These are phyloP conservation scores for Ctenicera cuprea DNA, from an alignment of 2,888 invertebrate species.

Conservation along the genomic window DNA sequence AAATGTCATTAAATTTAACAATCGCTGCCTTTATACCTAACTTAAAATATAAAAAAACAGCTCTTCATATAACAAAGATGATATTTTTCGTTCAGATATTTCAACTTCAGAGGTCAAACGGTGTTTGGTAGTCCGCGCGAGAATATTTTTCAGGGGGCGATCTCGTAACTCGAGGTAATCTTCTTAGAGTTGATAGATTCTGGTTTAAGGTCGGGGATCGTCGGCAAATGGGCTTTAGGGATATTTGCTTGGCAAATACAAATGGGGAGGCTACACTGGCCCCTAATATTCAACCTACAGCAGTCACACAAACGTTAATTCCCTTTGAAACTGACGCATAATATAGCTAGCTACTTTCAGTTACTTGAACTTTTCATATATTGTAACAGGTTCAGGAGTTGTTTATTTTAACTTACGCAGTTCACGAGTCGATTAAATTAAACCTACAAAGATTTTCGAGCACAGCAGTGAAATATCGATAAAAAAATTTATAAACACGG, in stretches of 20 bases:
- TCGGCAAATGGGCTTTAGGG: constrained; percentile 43
- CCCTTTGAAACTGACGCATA: no score
- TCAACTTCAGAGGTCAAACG: background rate
- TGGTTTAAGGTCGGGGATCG: constrained; percentile 37
- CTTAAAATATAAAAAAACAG: background rate
- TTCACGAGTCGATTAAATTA: no score
- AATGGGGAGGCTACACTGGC: constrained; percentile 34
- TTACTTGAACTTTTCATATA: no score
- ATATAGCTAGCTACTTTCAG: no score
- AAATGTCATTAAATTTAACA: background rate
- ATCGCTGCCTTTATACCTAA: background rate
- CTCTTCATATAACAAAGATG: background rate
- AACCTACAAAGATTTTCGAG: no score
- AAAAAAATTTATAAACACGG: no score
- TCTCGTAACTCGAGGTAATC: constrained; percentile 41
- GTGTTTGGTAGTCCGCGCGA: constrained; percentile 1
- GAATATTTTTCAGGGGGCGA: constrained; percentile 28
- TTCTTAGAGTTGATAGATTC: constrained; percentile 45
- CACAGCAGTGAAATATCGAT: no score
- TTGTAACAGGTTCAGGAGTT: no score
- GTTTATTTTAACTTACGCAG: no score
- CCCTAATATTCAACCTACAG: constrained; percentile 30
- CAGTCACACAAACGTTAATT: constrained; percentile 8
- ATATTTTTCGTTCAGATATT: background rate
- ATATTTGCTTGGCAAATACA: constrained; percentile 47